Evolutionary conservation across 2,113 vertebrate species (phyloP).

Genomic region (Scortum barcoo): DNA sequence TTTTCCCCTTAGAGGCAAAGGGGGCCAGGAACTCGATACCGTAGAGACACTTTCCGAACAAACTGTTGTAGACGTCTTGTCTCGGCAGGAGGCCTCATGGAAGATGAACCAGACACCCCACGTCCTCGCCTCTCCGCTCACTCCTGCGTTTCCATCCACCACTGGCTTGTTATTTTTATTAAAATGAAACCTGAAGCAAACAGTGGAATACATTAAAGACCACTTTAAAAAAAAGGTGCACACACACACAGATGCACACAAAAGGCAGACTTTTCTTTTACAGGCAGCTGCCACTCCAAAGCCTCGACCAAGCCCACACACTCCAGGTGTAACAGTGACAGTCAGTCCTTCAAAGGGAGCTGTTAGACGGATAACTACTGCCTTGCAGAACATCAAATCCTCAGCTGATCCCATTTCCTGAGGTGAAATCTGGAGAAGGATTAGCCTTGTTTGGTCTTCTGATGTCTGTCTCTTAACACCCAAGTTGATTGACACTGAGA

Average conservation of each 20-base stretch:
- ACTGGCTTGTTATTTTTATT: constrained; percentile 33
- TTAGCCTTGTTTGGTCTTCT: constrained; percentile 72
- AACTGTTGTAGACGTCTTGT: constrained; percentile 6
- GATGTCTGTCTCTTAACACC: constrained; percentile 54
- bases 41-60: constrained; percentile 18
- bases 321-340: constrained; percentile 72
- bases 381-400: constrained; percentile 70
- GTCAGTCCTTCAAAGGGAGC: constrained; percentile 69
- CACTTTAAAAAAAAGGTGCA: constrained; percentile 19
- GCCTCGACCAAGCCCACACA: constrained; percentile 15
- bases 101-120: constrained; percentile 38
- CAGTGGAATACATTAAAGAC: constrained; percentile 36
- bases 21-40: not conserved
- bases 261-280: constrained; percentile 54
- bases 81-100: constrained; percentile 3
- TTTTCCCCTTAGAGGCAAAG: not conserved
- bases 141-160: constrained; percentile 12
- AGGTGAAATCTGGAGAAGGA: constrained; percentile 69
- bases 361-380: constrained; percentile 71
- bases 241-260: no score
- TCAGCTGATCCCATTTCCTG: constrained; percentile 73
- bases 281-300: constrained; percentile 54
- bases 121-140: not conserved
- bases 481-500: constrained; percentile 55
- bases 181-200: constrained; percentile 52